Evolutionary conservation across 1,140 invertebrate genomes (phyloP).

Genomic region (Metaphire vulgaris): DNA sequence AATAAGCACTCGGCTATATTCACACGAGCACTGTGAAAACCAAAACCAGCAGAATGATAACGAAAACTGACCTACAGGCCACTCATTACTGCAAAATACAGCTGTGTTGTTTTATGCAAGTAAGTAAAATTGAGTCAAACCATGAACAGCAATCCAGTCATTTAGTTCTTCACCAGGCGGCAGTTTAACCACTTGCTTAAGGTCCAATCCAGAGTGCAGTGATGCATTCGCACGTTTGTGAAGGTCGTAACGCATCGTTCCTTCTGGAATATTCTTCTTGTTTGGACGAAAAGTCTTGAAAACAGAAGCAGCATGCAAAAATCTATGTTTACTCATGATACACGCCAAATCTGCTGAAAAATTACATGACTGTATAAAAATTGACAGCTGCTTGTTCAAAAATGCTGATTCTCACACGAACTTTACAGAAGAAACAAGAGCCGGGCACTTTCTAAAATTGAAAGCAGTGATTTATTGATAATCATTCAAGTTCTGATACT

Average conservation of each 20-base stretch:
- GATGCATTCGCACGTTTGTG: conserved; percentile 91
- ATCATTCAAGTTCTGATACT: too few relatives aligned
- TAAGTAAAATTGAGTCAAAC: too few relatives aligned
- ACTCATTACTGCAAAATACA: too few relatives aligned
- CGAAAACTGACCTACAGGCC: too few relatives aligned
- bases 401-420: background rate
- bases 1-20: too few relatives aligned
- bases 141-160: conserved; percentile 93
- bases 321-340: background rate
- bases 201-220: conserved; percentile 82
- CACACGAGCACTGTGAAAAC: too few relatives aligned
- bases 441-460: background rate
- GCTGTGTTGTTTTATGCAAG: too few relatives aligned
- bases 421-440: background rate
- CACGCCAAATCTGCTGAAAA: background rate
- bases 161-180: conserved; percentile 80
- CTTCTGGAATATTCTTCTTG: conserved; percentile 79
- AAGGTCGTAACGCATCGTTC: conserved; percentile 81
- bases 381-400: background rate
- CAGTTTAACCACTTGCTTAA: conserved; percentile 73
- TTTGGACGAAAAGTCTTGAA: conserved; percentile 48
- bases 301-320: background rate
- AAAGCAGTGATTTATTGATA: background rate
- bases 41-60: too few relatives aligned
- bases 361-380: background rate